Percentiles rank a stretch among this genome's conserved stretches.
phyloP scores from a whole-genome alignment of 2,797 vertebrate genomes.

The Erpetoichthys calabaricus region DNA sequence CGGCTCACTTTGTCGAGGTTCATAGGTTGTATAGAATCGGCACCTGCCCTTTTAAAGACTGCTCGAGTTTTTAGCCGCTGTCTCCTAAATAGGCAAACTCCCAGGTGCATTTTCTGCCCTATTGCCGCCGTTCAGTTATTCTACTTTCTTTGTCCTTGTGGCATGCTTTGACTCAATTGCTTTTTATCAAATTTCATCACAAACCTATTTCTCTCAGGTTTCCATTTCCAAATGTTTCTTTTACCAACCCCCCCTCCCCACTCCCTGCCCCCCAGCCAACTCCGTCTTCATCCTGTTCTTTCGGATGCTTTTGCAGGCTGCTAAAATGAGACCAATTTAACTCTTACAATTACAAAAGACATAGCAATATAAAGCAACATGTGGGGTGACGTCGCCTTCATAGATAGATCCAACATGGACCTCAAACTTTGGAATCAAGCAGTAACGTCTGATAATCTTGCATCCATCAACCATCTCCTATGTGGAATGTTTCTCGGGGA shows the following conservation, averaged over 20 bases:
- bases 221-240: slow-evolving; percentile 20
- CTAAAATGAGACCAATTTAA: too few relatives aligned
- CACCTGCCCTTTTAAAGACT: slow-evolving; percentile 21
- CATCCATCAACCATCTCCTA: too few relatives aligned
- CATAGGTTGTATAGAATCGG: slow-evolving; percentile 14
- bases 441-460: too few relatives aligned
- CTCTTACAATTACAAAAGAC: too few relatives aligned
- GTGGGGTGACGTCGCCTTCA: too few relatives aligned
- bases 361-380: too few relatives aligned
- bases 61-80: slow-evolving; percentile 6
- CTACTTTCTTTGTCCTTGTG: slow-evolving; percentile 20
- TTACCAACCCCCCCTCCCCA: not conserved
- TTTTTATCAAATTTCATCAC: slow-evolving; percentile 30
- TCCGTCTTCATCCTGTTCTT: too few relatives aligned
- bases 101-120: slow-evolving; percentile 12
- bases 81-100: slow-evolving; percentile 20
- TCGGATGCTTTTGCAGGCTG: too few relatives aligned
- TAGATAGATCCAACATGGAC: too few relatives aligned
- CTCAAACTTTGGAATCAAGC: too few relatives aligned
- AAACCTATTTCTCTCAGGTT: slow-evolving; percentile 23
- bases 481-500: too few relatives aligned
- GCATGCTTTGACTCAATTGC: slow-evolving; percentile 24
- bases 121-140: not conserved
- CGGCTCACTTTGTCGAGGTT: slow-evolving; percentile 15
- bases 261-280: too few relatives aligned